Evolutionary conservation across 2,888 invertebrate genomes (phyloP).

Genomic region (Micropterix aruncella): DNA sequence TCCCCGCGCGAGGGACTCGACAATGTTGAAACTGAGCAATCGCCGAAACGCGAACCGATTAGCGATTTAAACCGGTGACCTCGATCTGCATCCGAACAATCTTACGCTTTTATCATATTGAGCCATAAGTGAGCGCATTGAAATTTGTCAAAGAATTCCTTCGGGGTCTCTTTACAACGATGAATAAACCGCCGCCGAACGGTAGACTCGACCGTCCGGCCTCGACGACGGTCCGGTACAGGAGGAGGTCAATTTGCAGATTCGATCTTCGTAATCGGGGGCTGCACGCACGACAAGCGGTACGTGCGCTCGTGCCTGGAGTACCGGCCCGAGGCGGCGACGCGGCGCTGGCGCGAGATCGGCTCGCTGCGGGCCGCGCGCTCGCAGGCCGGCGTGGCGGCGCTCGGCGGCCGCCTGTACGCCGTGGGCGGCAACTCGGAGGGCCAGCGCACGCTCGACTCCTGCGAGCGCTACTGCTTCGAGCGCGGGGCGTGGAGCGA

Average conservation of each 20-base stretch:
- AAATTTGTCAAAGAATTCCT: too few species aligned
- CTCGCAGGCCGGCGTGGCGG: conserved; percentile 83
- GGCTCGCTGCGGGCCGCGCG: conserved; percentile 68
- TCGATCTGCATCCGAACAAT: too few species aligned
- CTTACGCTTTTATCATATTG: too few species aligned
- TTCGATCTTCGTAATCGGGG: conserved; percentile 82
- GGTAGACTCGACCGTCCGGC: too few species aligned
- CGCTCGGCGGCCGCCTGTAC: conserved; percentile 69
- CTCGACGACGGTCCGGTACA: too few species aligned
- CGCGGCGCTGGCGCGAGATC: conserved; percentile 64
- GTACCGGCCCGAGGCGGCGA: conserved; percentile 53
- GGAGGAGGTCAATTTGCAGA: conserved; percentile 39
- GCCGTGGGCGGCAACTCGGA: conserved; percentile 83
- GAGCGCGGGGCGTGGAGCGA: conserved; percentile 41
- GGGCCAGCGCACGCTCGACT: conserved; percentile 18
- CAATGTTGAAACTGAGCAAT: too few species aligned
- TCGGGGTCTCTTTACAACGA: too few species aligned
- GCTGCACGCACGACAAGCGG: conserved; percentile 67
- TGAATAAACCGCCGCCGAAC: too few species aligned
- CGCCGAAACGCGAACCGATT: too few species aligned
- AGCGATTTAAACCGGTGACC: too few species aligned
- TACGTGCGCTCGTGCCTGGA: conserved; percentile 69
- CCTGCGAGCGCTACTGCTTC: conserved; percentile 2
- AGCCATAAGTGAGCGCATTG: too few species aligned
- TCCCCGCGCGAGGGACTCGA: too few species aligned